Percentiles rank a stretch among this genome's conserved stretches.
These are phyloP conservation scores for Parnassius glacialis DNA, from an alignment of 2,888 invertebrate genomes.

Conservation along the genomic window DNA sequence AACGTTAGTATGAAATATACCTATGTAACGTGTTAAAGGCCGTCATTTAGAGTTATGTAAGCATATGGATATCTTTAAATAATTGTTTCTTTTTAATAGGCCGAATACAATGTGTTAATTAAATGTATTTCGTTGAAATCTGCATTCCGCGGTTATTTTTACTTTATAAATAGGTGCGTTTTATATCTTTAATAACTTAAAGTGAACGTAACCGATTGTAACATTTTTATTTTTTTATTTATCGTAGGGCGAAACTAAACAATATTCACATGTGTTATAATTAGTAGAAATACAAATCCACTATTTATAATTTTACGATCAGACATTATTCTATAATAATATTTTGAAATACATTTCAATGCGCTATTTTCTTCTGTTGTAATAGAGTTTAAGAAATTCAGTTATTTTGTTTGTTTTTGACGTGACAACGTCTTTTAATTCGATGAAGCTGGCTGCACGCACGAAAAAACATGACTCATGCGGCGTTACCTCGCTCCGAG, in stretches of 20 bases:
- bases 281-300: constrained; percentile 51
- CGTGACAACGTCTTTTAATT: no score
- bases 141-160: not conserved
- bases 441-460: no score
- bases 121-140: not conserved
- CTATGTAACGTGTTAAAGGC: no score
- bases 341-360: constrained; percentile 46
- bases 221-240: constrained; percentile 1
- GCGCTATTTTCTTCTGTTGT: constrained; percentile 28
- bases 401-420: not conserved
- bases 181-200: constrained; percentile 30
- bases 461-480: no score
- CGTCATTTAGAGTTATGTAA: no score
- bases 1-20: no score
- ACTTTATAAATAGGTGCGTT: constrained; percentile 6
- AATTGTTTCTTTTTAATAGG: constrained; percentile 9
- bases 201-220: constrained; percentile 28
- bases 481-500: no score
- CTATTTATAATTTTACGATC: constrained; percentile 53
- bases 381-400: not conserved
- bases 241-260: constrained; percentile 35
- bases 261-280: constrained; percentile 51
- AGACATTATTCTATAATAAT: constrained; percentile 45
- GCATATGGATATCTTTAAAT: not conserved
- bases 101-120: constrained; percentile 3